Conservation (phyloP, 1,140 invertebrate species). For the Meloidogyne chitwoodi region DNA sequence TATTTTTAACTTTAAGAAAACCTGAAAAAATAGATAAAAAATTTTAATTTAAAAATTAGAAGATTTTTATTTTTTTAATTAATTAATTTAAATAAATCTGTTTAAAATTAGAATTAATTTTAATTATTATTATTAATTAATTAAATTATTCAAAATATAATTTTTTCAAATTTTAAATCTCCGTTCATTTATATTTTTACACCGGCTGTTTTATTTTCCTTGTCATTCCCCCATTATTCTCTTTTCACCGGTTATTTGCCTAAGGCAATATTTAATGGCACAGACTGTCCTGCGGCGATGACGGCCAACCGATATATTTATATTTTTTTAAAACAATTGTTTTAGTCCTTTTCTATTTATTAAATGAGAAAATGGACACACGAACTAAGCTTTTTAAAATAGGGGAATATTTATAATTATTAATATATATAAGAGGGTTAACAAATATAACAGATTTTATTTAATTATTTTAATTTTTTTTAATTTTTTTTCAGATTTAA, state of each 20-base stretch:
- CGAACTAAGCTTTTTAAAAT: not conserved
- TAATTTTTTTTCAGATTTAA: too few relatives aligned
- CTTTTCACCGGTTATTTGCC: not conserved
- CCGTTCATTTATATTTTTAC: not conserved
- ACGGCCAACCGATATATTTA: not conserved
- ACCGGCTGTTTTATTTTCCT: not conserved
- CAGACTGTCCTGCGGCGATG: not conserved
- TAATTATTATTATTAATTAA: too few relatives aligned
- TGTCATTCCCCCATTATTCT: not conserved
- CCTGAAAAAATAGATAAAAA: not conserved
- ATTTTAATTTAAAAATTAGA: too few relatives aligned
- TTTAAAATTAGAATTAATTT: too few relatives aligned
- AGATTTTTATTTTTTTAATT: too few relatives aligned
- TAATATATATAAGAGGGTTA: too few relatives aligned
- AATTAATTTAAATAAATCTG: too few relatives aligned
- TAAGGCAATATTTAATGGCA: not conserved
- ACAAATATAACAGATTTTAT: too few relatives aligned
- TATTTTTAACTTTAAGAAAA: too few relatives aligned
- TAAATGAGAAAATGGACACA: not conserved
- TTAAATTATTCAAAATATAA: too few relatives aligned
- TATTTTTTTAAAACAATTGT: not conserved
- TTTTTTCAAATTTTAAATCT: not conserved
- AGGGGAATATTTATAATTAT: too few relatives aligned
- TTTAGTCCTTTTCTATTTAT: not conserved
- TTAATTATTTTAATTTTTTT: too few relatives aligned